These are phyloP conservation scores for Enteromius paludinosus DNA, from an alignment of 2,797 vertebrate species.

Conservation along the genomic window DNA sequence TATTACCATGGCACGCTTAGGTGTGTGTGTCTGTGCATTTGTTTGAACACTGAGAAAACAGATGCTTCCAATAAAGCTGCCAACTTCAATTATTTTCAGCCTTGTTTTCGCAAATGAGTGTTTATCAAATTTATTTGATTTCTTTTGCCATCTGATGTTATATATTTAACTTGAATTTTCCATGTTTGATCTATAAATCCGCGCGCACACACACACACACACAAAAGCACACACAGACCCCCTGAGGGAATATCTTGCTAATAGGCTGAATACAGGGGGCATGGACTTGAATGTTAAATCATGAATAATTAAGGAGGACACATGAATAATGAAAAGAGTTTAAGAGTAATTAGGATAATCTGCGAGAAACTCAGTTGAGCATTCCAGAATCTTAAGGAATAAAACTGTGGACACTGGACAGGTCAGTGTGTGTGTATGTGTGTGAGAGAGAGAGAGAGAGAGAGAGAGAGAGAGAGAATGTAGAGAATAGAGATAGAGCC, in stretches of 20 bases:
- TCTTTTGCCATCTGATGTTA: slow-evolving; percentile 12
- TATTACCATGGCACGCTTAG: background rate
- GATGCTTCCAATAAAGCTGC: slow-evolving; percentile 20
- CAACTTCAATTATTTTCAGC: background rate
- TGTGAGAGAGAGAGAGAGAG: slow-evolving; percentile 41
- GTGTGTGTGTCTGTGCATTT: background rate
- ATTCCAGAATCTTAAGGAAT: slow-evolving; percentile 70
- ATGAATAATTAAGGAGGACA: slow-evolving; percentile 57
- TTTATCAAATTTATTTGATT: background rate
- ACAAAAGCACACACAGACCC: background rate
- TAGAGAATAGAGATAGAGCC: background rate
- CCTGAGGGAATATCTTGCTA: slow-evolving; percentile 18
- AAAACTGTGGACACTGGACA: slow-evolving; percentile 68
- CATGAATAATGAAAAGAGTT: slow-evolving; percentile 59
- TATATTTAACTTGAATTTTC: background rate
- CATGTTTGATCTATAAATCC: background rate
- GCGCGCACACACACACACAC: background rate
- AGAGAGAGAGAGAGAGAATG: background rate
- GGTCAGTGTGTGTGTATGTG: slow-evolving; percentile 68
- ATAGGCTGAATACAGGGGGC: slow-evolving; percentile 44
- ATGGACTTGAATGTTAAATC: slow-evolving; percentile 51
- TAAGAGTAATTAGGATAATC: slow-evolving; percentile 63
- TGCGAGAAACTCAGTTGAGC: slow-evolving; percentile 67
- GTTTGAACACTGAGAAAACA: background rate
- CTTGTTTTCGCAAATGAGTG: slow-evolving; percentile 1